phyloP scores from a whole-genome alignment of 2,888 invertebrate species.

The Epiblema foenella region DNA sequence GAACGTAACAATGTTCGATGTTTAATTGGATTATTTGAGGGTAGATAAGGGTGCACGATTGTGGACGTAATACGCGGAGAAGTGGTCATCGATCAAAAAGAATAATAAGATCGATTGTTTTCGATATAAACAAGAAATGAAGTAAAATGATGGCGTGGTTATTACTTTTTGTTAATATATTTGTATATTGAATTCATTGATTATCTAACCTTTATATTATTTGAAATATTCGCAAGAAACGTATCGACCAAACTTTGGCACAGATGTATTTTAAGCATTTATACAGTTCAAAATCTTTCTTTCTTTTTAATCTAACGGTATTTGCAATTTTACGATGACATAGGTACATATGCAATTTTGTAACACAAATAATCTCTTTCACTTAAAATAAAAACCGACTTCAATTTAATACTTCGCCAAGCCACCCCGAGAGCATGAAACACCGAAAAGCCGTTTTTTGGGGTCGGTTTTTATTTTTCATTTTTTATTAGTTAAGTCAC shows the following conservation, averaged over 20 bases:
- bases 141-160: neutral
- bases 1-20: constrained; percentile 58
- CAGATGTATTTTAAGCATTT: neutral
- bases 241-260: neutral
- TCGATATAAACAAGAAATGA: constrained; percentile 17
- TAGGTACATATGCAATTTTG: neutral
- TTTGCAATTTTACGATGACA: too few relatives aligned
- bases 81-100: constrained; percentile 40
- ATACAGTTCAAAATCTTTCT: too few relatives aligned
- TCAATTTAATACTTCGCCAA: too few relatives aligned
- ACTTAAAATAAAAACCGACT: too few relatives aligned
- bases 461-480: too few relatives aligned
- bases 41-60: constrained; percentile 40
- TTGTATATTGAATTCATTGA: neutral
- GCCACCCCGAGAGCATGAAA: too few relatives aligned
- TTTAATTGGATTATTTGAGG: constrained; percentile 63
- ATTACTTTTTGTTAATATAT: neutral
- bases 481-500: too few relatives aligned
- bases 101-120: constrained; percentile 38
- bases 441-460: too few relatives aligned
- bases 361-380: too few relatives aligned
- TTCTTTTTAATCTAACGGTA: too few relatives aligned
- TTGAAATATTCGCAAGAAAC: neutral
- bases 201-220: neutral
- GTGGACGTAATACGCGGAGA: constrained; percentile 31